Base-by-base conservation (phyloP, 2,888 invertebrate genomes). In the Urechis unicinctus region DNA sequence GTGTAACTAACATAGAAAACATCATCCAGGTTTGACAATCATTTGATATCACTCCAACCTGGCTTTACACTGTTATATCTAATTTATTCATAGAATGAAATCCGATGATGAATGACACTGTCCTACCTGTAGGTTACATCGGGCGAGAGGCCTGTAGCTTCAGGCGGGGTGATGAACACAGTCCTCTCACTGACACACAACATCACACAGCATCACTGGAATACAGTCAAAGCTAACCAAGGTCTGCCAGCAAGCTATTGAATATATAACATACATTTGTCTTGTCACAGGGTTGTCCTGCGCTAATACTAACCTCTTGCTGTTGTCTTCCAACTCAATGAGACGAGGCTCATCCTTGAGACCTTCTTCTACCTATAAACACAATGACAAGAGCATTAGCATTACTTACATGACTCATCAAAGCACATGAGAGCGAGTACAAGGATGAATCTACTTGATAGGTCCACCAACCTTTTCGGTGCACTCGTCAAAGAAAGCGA, bases 401-500 rank as follows among this genome's bases (percentile, higher is more conserved):
- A 30, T n/a, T 50, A 13, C 6, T 6, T 5, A 4, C n/a, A 52
- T 24, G 43, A 24, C 22, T 24, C 3, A 42, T 3, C 21, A 13
- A 6, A 9, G 17, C 43, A 5, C 43, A 42, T 2, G 13, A 24
- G 4, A 51, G 21, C 36, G 6, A 45, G 6, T 45, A 13, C 22
- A 17, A 6, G 21, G 22, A 45, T 6, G 21, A 21, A 21, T 21
- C 22, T 13, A 36, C 13, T 13, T 36, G 6, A 36, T 13, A 36
- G 41, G 13, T 13, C 6, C 45, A 45, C 6, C 52, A 44, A 75
- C 74, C 67, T 71, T 74, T 61, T 94, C 94, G 5, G 90, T 88
- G 75, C 96, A 97, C 73, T 98, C 96, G 78, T 98, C 98, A 74
- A 98, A 98, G 80, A 93, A 93, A 17, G 90, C 91, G 56, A 98